Percentiles rank a stretch among this genome's conserved stretches.
Evolutionary conservation across 2,797 vertebrate species (phyloP).

Genomic region (Threskiornis aethiopicus): DNA sequence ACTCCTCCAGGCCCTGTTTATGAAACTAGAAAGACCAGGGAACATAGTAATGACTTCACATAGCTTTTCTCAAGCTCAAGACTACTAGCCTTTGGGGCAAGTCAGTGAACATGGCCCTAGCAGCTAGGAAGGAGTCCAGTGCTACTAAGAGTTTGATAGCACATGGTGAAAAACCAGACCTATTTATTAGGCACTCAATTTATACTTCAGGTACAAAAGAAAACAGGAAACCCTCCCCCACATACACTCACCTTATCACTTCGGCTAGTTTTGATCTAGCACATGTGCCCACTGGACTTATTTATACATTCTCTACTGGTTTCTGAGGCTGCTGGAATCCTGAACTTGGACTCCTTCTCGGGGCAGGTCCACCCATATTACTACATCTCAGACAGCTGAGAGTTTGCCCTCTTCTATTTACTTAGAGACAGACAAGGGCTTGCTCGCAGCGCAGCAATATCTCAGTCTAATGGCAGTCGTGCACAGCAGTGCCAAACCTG

Average conservation of each 20-base stretch:
- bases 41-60: not conserved
- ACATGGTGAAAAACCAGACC: rapidly evolving
- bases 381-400: not conserved
- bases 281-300: not conserved
- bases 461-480: not conserved
- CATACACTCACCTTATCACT: not conserved
- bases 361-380: not conserved
- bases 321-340: not conserved
- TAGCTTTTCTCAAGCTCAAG: not conserved
- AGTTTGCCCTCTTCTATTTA: not conserved
- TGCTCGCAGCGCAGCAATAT: rapidly evolving
- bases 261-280: not conserved
- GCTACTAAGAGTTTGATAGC: not conserved
- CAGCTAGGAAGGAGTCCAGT: not conserved
- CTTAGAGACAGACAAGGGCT: not conserved
- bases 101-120: not conserved
- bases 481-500: not conserved
- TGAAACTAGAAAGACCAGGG: not conserved
- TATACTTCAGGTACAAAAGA: not conserved
- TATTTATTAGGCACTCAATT: not conserved
- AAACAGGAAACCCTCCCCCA: not conserved
- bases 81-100: not conserved
- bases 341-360: not conserved
- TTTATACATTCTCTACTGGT: not conserved
- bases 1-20: not conserved